Evolutionary conservation across 2,113 vertebrate genomes (phyloP).

Genomic region (Grammomys dolichurus): DNA sequence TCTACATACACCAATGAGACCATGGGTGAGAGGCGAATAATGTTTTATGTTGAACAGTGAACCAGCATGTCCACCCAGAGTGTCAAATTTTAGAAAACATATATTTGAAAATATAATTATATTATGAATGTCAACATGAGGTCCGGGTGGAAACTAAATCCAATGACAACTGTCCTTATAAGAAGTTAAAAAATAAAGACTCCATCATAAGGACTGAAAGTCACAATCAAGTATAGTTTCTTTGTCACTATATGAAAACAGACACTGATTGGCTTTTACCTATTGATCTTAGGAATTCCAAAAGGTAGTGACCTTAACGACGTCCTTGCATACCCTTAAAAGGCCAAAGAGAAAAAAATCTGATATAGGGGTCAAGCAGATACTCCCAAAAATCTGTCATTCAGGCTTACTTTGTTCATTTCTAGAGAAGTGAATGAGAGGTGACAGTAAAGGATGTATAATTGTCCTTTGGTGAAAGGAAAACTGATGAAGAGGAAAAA

Average conservation of each 20-base stretch:
- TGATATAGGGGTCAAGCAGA: neutral
- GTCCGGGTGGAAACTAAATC: neutral
- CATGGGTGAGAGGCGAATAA: neutral
- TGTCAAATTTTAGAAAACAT: neutral
- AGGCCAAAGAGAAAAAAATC: neutral
- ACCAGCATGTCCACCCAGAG: neutral
- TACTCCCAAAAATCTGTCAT: neutral
- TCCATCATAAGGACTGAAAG: neutral
- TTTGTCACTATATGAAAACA: neutral
- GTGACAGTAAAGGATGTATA: neutral
- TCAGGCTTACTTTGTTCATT: neutral
- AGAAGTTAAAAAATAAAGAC: neutral
- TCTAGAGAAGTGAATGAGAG: neutral
- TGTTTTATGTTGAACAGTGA: neutral
- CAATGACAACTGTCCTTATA: neutral
- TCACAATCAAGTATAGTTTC: neutral
- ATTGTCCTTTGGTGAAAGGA: neutral
- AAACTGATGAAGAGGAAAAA: neutral
- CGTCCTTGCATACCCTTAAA: neutral
- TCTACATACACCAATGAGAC: neutral
- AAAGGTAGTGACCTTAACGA: neutral
- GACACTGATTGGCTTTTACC: neutral
- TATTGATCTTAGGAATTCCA: neutral
- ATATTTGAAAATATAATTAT: neutral
- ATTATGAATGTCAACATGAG: neutral